Conservation (phyloP, 2,797 vertebrate genomes). For the Poecilia velifera region DNA sequence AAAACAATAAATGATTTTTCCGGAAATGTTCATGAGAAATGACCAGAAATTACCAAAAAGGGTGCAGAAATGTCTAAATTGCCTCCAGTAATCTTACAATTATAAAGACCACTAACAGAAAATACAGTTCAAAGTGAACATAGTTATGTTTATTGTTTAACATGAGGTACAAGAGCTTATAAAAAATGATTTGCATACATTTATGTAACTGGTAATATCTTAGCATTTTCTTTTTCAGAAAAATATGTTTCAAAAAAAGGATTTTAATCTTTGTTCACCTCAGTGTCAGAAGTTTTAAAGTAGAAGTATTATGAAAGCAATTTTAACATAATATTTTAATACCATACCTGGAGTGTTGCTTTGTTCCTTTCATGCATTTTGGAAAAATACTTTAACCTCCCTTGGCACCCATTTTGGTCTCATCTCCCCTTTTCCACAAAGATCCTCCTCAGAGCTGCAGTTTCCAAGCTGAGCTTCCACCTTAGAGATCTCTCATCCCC, state of each 20-base stretch:
- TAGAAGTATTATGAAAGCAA: too few relatives aligned
- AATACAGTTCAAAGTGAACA: background rate
- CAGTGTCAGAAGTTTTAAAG: too few relatives aligned
- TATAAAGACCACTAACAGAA: background rate
- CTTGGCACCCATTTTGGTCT: too few relatives aligned
- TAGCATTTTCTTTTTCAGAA: background rate
- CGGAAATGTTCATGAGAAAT: background rate
- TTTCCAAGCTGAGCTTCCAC: too few relatives aligned
- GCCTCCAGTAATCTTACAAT: background rate
- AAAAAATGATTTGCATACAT: background rate
- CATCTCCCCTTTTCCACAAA: too few relatives aligned
- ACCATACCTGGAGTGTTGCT: too few relatives aligned
- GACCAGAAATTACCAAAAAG: background rate
- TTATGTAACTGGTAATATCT: background rate
- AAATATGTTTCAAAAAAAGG: background rate
- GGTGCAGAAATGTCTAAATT: background rate
- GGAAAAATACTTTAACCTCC: too few relatives aligned
- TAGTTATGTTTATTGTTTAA: background rate
- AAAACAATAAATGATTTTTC: background rate
- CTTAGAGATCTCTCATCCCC: too few relatives aligned
- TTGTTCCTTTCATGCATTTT: too few relatives aligned
- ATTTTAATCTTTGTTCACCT: background rate
- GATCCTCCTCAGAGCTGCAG: too few relatives aligned
- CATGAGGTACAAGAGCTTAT: background rate
- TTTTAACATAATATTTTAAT: too few relatives aligned